Conservation (phyloP, 2,113 vertebrate genomes). For the Rhinopomastus cyanomelas region DNA sequence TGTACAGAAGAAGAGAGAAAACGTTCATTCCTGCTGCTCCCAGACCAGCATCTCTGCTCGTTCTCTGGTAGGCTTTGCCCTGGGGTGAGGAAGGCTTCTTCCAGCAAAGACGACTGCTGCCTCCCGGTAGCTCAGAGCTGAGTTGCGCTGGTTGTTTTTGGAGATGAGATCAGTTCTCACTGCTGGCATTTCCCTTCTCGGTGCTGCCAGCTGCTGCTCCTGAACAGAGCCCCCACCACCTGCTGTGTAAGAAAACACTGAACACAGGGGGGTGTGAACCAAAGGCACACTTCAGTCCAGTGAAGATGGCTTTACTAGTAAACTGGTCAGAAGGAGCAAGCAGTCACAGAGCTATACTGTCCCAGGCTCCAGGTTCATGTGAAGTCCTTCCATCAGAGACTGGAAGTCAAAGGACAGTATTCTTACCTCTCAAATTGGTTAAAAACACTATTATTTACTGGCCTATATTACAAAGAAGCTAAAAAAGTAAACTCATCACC, state of each 20-base stretch:
- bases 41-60: neutral
- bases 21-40: neutral
- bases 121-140: neutral
- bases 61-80: neutral
- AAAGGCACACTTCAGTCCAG: neutral
- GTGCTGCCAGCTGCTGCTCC: neutral
- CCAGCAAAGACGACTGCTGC: neutral
- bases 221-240: neutral
- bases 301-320: neutral
- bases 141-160: neutral
- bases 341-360: neutral
- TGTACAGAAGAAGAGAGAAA: neutral
- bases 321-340: neutral
- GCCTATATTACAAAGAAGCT: conserved; percentile 39
- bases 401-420: neutral
- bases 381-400: neutral
- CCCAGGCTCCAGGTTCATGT: neutral
- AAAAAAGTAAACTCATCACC: conserved; percentile 45
- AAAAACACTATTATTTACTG: conserved; percentile 29
- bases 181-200: neutral
- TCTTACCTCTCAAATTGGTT: neutral
- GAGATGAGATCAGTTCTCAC: neutral
- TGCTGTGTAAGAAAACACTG: neutral
- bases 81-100: neutral
- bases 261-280: neutral